Conservation (phyloP, 1,140 invertebrate genomes). For the Proctacanthus coquilletti region DNA sequence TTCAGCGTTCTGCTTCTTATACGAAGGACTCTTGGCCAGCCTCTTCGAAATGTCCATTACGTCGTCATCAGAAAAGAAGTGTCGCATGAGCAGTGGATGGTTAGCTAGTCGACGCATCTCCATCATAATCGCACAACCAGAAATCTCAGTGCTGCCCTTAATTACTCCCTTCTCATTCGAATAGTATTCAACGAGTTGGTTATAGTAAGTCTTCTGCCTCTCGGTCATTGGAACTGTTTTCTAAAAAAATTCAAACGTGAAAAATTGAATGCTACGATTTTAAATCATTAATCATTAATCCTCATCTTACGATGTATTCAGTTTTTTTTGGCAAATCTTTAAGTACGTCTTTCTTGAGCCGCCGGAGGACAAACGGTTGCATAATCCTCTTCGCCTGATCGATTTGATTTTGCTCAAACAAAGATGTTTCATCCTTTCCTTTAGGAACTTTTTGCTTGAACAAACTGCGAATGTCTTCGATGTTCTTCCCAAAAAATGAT, state of each 20-base stretch:
- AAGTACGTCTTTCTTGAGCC: slow-evolving; percentile 77
- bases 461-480: slow-evolving; percentile 71
- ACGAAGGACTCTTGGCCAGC: slow-evolving; percentile 51
- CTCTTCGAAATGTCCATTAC: slow-evolving; percentile 54
- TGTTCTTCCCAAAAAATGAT: slow-evolving; percentile 77
- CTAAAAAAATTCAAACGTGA: slow-evolving; percentile 9
- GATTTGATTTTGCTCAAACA: slow-evolving; percentile 77
- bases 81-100: slow-evolving; percentile 69
- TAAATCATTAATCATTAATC: no score
- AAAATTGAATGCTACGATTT: no score
- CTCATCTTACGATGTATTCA: slow-evolving; percentile 44
- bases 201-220: slow-evolving; percentile 59
- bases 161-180: slow-evolving; percentile 44
- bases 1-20: slow-evolving; percentile 58
- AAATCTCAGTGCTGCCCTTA: slow-evolving; percentile 36
- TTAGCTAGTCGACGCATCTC: slow-evolving; percentile 77
- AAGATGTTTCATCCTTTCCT: slow-evolving; percentile 41
- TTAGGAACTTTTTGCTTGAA: slow-evolving; percentile 51
- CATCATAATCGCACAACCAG: slow-evolving; percentile 70
- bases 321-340: slow-evolving; percentile 65
- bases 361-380: slow-evolving; percentile 86
- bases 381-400: slow-evolving; percentile 88
- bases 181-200: slow-evolving; percentile 55
- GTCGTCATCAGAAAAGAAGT: slow-evolving; percentile 58
- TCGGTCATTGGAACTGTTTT: slow-evolving; percentile 43